These are phyloP conservation scores for Pangasius sanitwongsei DNA, from an alignment of 2,797 vertebrate genomes.

Conservation along the genomic window DNA sequence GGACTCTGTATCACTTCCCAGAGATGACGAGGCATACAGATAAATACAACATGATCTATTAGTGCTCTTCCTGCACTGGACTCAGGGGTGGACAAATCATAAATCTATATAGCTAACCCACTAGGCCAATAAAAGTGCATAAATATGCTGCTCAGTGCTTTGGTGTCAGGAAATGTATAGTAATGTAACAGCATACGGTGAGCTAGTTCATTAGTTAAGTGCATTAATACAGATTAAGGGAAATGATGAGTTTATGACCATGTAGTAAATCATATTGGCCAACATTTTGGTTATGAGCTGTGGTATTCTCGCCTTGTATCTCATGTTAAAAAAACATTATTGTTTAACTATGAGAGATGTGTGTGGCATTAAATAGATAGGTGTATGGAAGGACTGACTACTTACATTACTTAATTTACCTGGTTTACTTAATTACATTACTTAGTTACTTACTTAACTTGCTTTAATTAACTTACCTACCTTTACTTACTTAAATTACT, in stretches of 20 bases:
- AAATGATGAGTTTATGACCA: not conserved
- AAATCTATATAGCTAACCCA: too few relatives aligned
- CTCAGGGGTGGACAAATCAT: constrained; percentile 22
- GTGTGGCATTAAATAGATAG: not conserved
- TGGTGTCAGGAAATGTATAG: too few relatives aligned
- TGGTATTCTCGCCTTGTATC: not conserved
- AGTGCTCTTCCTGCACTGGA: not conserved
- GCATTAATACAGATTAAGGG: not conserved
- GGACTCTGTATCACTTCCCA: not conserved
- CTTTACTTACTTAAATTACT: not conserved
- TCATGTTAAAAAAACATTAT: not conserved
- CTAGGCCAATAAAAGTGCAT: too few relatives aligned
- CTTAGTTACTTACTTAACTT: not conserved
- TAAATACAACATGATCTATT: not conserved
- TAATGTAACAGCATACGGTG: not conserved
- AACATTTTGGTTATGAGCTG: not conserved
- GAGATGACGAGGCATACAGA: not conserved
- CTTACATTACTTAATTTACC: not conserved
- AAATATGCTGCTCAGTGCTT: not conserved
- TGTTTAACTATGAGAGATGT: not conserved
- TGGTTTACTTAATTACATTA: not conserved
- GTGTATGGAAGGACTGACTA: not conserved
- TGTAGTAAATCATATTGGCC: not conserved
- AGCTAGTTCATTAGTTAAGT: not conserved
- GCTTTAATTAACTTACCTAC: not conserved